Base-by-base conservation (phyloP, 64 coral and sea anemone species). In the Hydrozoanthus tunicans region DNA sequence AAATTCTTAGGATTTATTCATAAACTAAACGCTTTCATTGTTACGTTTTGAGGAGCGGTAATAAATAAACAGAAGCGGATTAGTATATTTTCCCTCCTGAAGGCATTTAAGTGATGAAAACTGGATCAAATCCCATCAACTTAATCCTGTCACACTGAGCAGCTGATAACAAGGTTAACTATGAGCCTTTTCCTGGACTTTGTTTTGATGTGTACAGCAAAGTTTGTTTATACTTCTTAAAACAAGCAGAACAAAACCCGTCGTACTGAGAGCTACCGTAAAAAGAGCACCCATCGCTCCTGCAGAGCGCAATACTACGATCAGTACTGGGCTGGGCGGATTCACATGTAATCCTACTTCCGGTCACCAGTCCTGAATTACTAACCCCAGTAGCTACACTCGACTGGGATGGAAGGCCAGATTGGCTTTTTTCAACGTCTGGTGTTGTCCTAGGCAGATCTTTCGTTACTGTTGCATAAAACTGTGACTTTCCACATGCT, bases 181-280 rank as follows among this genome's bases (percentile, higher is more conserved):
- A 77, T 6, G 67, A 84, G 61, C 90, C 52, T 64, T 64, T 82
- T 0, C 55, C 51, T 59, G 62, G 59, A 43, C 58, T 51, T 56
- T 91, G 69, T 68, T 83, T 82, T 77, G 58, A 56, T 82, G 66
- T 23, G 43, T 85, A 83, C 61, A 84, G 58, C 80, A 91, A 84
- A 51, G 88, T 84, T 90, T 94, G 89, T 64, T 91, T 54, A 59
- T 91, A 58, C 27, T 27, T 83, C 70, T 89, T 94, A 58, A 64
- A 96, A 60, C 95, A 96, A 13, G 71, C 27, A 7, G 95, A 96
- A 79, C 95, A 96, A 90, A 82, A 96, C 20, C 95, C 95, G 43
- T 84, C 74, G 17, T 85, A 91, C 62, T 78, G 67, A 57, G 90
- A 79, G 56, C 92, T 96, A 3, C 95, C 95, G 89, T 71, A 96